Conservation (phyloP, 2,113 vertebrate genomes). For the Misgurnus anguillicaudatus region DNA sequence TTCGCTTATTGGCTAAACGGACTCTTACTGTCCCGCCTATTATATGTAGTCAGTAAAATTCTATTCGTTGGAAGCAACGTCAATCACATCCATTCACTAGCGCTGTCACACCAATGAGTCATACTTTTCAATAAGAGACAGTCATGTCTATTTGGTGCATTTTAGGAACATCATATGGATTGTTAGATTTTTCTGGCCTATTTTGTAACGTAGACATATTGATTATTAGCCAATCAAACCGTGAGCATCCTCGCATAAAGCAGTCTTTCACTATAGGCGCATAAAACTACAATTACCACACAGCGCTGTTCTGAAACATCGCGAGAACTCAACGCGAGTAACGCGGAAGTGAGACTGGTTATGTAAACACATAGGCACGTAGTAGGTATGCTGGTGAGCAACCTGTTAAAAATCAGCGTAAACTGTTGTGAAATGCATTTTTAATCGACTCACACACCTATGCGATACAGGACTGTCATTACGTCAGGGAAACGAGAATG, state of each 20-base stretch:
- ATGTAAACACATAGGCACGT: constrained; percentile 66
- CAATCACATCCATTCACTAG: constrained; percentile 59
- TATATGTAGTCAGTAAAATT: background rate
- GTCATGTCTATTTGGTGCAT: background rate
- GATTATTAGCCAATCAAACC: background rate
- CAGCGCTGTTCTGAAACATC: constrained; percentile 48
- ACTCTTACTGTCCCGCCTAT: constrained; percentile 59
- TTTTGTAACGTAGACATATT: background rate
- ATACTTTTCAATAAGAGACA: constrained; percentile 38
- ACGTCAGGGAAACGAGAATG: background rate
- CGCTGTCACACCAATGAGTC: constrained; percentile 61
- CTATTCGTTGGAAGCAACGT: constrained; percentile 58
- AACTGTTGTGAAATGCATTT: constrained; percentile 11
- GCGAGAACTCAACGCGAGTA: constrained; percentile 65
- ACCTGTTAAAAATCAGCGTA: background rate
- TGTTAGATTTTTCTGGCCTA: background rate
- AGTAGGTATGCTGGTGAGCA: constrained; percentile 10
- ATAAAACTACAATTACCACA: constrained; percentile 69
- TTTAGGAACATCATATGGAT: background rate
- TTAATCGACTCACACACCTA: background rate
- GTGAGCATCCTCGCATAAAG: background rate
- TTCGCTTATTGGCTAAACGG: constrained; percentile 65
- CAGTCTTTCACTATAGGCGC: background rate
- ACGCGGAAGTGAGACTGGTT: constrained; percentile 55
- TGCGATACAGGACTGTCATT: background rate